Base-by-base conservation (phyloP, 2,797 vertebrate species). In the Acanthis flammea region DNA sequence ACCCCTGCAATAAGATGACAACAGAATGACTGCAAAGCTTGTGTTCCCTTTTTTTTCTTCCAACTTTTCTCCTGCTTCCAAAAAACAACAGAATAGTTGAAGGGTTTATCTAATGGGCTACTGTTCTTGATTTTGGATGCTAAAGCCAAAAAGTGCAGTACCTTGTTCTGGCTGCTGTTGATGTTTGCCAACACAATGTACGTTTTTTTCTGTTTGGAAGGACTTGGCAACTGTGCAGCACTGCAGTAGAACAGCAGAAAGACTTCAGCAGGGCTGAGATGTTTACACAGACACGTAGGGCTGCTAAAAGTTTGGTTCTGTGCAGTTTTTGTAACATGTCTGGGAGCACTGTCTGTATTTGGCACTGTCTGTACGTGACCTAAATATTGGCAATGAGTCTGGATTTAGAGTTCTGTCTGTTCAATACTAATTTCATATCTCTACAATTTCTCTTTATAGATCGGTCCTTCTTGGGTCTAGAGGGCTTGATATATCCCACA, bases 401-500 rank as follows among this genome's bases (percentile, higher is more conserved):
- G 55, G 14, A 11, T 57, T 84, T 63, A 54, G 74, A 76, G 50
- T 66, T 82, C 42, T 75, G 4, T 31, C 68, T 72, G 74, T 35
- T 79, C 35, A 61, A 31, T 73, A 23, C 77, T 77, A 51, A 67
- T 85, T 82, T 94, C 54, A 25, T 91, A 67, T 73, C 39, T 65
- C 35, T 90, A 54, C 24, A 27, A 77, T 92, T 16, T 85, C 50
- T 82, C 47, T 31, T 51, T 77, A 8, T 84, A 99, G 99, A 63
- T 99, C 99, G 6, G 99, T 99, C 95, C 99, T 99, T 47, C 98
- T 99, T 1, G 99, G 99, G 25, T 99, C 99, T 95, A 98, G 97
- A 97, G 99, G 99, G 24, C 98, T 99, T 90, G 99, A 99, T 95
- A 99, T 99, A 92, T 99, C 99, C 87, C 99, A 99, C 96, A 99